Evolutionary conservation across 2,797 vertebrate species (phyloP), one percentile per base, ranked within the genome.

Genomic region (Acestrorhynchus altus): DNA sequence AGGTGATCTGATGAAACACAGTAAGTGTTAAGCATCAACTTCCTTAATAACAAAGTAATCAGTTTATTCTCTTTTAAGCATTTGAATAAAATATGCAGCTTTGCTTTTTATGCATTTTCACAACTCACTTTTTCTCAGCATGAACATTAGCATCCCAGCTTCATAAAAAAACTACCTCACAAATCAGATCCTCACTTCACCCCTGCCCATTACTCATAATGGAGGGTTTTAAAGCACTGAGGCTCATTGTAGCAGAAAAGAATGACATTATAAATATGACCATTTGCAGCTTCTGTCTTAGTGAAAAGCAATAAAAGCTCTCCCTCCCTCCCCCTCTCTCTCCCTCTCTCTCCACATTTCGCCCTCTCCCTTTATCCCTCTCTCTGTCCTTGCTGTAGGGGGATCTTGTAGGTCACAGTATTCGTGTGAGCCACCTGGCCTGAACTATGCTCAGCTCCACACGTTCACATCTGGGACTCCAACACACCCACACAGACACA

Each of bases 261-360:
- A 47, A 67, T 67, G 64, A 67, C 64, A 67, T 67, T 67, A 67
- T 67, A 67, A 67, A 67, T 67, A 28, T 67, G 22, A 28, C 42
- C 64, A 67, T 67, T 67, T 67, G 44, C 64, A 28, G 64, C 42
- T 67, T 67, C 64, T 64, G 61, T 42, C 39, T 64, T 39, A 10
- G 64, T 47, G 24, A 67, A 28, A 40, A 64, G 49, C 46, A 64
- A 64, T 15, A 65, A 65, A 64, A 42, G 15, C 3, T 16, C 16
- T 60, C 10, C 46, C 16, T 28, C 54, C 20, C 54, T 59, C 6
- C 18, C 35, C 26, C 15, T 8, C 49, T 15, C 46, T 18, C 0
- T 39, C 31, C 26, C 28, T n/a, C 42, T 49, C 12, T 39, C 44
- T 35, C 26, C 31, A 20, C 28, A 16, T 47, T 42, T 4, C 42